A percentile compares a stretch with the other conserved stretches of the same genome.
These are phyloP conservation scores for Limnephilus lunatus DNA, from an alignment of 2,888 invertebrate species.

Conservation along the genomic window DNA sequence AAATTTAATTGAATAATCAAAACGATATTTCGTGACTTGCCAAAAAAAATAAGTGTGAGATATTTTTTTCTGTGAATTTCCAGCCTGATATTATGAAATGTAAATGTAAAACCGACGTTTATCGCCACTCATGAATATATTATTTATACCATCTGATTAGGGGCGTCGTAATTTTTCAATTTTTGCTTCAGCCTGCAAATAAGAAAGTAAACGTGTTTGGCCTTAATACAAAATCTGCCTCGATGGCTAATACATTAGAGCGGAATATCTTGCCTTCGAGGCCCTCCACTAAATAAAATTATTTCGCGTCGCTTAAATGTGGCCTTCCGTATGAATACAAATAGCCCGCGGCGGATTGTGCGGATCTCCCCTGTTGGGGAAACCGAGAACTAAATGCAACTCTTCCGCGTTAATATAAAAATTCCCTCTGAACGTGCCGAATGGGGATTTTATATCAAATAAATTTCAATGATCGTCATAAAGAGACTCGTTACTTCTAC, in stretches of 20 bases:
- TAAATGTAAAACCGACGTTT: background rate
- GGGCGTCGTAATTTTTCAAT: background rate
- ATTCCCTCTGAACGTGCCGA: conserved; percentile 46
- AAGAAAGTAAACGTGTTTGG: background rate
- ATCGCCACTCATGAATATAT: background rate
- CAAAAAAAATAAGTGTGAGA: background rate
- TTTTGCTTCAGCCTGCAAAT: background rate
- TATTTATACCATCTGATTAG: background rate
- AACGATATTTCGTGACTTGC: background rate
- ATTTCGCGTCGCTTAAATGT: conserved; percentile 25
- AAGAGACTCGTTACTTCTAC: conserved; percentile 60
- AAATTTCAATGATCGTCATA: conserved; percentile 63
- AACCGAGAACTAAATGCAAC: conserved; percentile 26
- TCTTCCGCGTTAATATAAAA: conserved; percentile 35
- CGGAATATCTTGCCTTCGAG: background rate
- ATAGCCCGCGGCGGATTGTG: conserved; percentile 7
- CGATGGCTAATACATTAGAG: background rate
- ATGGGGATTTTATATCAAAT: conserved; percentile 57
- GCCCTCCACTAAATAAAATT: conserved; percentile 38
- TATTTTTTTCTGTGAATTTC: background rate
- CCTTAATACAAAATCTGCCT: background rate
- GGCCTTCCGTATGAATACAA: conserved; percentile 21
- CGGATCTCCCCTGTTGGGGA: background rate
- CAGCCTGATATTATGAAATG: background rate
- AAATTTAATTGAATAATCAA: background rate